Conservation (phyloP, 2,888 invertebrate genomes). For the Drosophila testacea region DNA sequence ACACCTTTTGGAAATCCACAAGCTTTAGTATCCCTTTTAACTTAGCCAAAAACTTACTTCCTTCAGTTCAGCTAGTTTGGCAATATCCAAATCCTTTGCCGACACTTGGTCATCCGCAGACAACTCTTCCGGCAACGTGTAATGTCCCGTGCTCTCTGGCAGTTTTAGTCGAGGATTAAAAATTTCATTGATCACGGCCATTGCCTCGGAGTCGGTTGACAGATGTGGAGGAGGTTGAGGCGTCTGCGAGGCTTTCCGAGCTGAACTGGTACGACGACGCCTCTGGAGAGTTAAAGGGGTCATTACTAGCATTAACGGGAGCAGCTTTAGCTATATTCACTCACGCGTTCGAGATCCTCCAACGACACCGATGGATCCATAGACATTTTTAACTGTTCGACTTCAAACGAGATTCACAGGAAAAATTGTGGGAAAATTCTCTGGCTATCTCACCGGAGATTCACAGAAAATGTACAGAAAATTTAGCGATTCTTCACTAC, state of each 20-base stretch:
- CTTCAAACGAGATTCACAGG: conserved; percentile 1
- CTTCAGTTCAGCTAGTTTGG: conserved; percentile 88
- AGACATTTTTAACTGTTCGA: conserved; percentile 65
- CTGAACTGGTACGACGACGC: conserved; percentile 81
- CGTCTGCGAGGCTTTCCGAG: conserved; percentile 74
- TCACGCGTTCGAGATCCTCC: conserved; percentile 83
- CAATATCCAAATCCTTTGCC: conserved; percentile 87
- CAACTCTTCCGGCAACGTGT: conserved; percentile 82
- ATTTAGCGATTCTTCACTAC: conserved; percentile 3
- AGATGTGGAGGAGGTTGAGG: conserved; percentile 60
- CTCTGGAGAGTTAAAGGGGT: conserved; percentile 43
- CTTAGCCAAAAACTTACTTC: conserved; percentile 85
- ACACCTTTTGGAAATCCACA: conserved; percentile 85
- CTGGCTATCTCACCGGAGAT: background rate
- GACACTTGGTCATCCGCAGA: conserved; percentile 85
- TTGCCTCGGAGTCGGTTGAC: conserved; percentile 80
- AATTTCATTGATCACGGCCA: conserved; percentile 84
- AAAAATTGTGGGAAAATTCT: background rate
- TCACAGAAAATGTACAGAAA: background rate
- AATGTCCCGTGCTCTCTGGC: conserved; percentile 82
- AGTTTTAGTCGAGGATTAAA: conserved; percentile 84
- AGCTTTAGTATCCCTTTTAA: background rate
- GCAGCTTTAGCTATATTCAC: conserved; percentile 20
- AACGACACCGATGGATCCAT: conserved; percentile 82
- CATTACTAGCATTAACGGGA: background rate